Percentiles rank a stretch among this genome's conserved stretches.
Evolutionary conservation across 2,888 invertebrate genomes (phyloP).

Genomic region (Aradus depressus): DNA sequence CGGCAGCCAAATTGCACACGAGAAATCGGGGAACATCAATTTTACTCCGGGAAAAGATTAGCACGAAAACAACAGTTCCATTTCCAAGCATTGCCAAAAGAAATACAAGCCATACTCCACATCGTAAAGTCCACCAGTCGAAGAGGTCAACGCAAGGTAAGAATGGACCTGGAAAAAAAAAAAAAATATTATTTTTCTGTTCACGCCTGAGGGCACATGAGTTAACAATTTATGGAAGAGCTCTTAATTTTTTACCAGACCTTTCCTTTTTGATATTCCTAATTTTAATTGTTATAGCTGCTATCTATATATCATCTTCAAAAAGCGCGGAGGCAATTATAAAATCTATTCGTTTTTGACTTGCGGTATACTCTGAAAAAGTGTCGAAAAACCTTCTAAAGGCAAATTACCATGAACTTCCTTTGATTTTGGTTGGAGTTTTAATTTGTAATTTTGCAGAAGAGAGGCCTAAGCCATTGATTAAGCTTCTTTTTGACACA

Average conservation of each 20-base stretch:
- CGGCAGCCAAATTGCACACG: conserved; percentile 91
- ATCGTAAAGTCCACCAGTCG: conserved; percentile 94
- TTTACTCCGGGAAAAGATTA: conserved; percentile 80
- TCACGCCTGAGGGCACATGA: too few relatives aligned
- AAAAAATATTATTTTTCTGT: too few relatives aligned
- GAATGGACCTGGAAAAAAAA: conserved; percentile 62
- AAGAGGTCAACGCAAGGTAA: conserved; percentile 91
- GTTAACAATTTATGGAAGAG: not conserved
- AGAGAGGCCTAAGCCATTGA: too few relatives aligned
- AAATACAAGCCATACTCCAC: conserved; percentile 96
- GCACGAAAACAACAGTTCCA: conserved; percentile 87
- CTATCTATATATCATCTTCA: too few relatives aligned
- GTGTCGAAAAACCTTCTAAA: too few relatives aligned
- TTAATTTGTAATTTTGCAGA: too few relatives aligned
- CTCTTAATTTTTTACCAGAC: not conserved
- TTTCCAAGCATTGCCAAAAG: conserved; percentile 90
- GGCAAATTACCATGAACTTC: too few relatives aligned
- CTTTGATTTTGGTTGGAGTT: too few relatives aligned
- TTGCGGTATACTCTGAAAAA: too few relatives aligned
- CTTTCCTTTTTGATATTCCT: not conserved
- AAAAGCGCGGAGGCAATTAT: too few relatives aligned
- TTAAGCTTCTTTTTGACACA: too few relatives aligned
- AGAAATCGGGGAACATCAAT: conserved; percentile 94
- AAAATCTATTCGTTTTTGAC: too few relatives aligned
- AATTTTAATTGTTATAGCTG: not conserved